These are phyloP conservation scores for Hippasteria phrygiana DNA, from an alignment of 53 echinoderm and acorn worm genomes.

Conservation along the genomic window DNA sequence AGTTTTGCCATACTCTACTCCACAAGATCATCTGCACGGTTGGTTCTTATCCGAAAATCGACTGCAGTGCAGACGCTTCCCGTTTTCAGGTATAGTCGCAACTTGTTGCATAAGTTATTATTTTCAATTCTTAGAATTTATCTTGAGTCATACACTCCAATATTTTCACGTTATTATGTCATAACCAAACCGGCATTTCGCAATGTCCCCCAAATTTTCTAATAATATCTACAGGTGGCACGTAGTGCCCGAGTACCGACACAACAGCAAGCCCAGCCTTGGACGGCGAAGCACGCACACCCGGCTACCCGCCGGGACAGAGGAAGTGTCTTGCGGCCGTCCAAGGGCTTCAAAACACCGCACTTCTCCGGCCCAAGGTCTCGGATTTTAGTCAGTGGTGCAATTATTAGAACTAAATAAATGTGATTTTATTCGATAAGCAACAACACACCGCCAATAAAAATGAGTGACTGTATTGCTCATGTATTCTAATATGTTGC, in stretches of 20 bases:
- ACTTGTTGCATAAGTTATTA: too few relatives aligned
- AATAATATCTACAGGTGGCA: neutral
- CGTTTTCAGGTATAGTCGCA: too few relatives aligned
- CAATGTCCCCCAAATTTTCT: neutral
- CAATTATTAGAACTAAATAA: too few relatives aligned
- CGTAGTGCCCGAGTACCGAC: slow-evolving; percentile 8
- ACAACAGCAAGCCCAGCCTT: slow-evolving; percentile 27
- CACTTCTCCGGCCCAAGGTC: slow-evolving; percentile 37
- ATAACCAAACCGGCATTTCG: slow-evolving; percentile 36
- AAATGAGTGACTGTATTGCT: too few relatives aligned
- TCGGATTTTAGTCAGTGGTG: neutral
- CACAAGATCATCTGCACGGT: too few relatives aligned
- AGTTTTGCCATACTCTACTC: too few relatives aligned
- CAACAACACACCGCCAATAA: too few relatives aligned
- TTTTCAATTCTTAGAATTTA: too few relatives aligned
- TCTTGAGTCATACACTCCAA: neutral
- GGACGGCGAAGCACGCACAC: slow-evolving; percentile 11
- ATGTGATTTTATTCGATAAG: too few relatives aligned
- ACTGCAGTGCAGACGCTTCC: too few relatives aligned
- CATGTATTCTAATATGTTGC: too few relatives aligned
- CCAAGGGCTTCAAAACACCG: slow-evolving; percentile 62
- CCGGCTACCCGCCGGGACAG: slow-evolving; percentile 45
- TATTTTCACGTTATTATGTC: slow-evolving; percentile 27
- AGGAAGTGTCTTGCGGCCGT: slow-evolving; percentile 60
- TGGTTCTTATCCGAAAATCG: too few relatives aligned